Evolutionary conservation across 2,888 invertebrate species (phyloP).

Genomic region (Thysanoteuthis rhombus): DNA sequence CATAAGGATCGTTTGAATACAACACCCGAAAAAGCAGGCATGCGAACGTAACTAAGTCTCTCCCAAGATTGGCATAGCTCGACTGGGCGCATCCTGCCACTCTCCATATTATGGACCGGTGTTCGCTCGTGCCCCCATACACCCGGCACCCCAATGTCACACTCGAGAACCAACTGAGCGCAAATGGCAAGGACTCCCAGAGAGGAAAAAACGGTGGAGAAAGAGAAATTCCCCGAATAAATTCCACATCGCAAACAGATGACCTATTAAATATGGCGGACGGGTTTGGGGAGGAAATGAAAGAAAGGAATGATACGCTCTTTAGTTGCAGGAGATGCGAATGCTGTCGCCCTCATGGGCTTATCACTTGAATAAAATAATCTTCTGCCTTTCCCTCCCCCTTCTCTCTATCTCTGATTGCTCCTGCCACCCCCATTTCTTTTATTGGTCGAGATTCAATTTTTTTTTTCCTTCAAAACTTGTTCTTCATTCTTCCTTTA

Average conservation of each 20-base stretch:
- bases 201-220: background rate
- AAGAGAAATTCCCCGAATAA: background rate
- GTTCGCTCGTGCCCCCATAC: background rate
- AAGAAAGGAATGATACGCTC: background rate
- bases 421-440: background rate
- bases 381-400: background rate
- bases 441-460: background rate
- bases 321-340: background rate
- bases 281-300: background rate
- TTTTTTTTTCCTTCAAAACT: background rate
- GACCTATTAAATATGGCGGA: background rate
- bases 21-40: background rate
- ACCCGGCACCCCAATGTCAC: background rate
- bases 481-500: background rate
- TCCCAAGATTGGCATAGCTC: background rate
- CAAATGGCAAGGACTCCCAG: background rate
- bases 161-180: background rate
- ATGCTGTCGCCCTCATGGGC: background rate
- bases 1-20: background rate
- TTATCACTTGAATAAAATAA: background rate
- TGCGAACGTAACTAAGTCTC: background rate
- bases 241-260: background rate
- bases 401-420: background rate
- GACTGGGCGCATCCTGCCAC: background rate
- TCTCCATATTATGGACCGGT: background rate